phyloP scores from a whole-genome alignment of 2,888 invertebrate species.

The Ephialtes manifestator region DNA sequence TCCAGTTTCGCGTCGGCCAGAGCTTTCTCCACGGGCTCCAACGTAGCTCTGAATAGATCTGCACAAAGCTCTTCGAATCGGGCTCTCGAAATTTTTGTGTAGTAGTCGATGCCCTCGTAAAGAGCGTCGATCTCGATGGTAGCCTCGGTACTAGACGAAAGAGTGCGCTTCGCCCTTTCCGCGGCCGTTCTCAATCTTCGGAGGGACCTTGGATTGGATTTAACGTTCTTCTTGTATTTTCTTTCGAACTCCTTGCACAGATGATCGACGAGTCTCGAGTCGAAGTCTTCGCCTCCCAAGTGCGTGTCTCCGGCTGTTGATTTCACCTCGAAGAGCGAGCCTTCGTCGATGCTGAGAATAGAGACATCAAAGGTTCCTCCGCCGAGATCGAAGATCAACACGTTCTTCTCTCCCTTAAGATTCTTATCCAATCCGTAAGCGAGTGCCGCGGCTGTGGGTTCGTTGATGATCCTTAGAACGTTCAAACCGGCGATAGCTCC shows the following conservation, averaged over 20 bases:
- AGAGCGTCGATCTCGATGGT: conserved; percentile 92
- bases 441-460: conserved; percentile 88
- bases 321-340: conserved; percentile 91
- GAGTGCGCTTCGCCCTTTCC: conserved; percentile 92
- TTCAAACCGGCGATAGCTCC: conserved; percentile 90
- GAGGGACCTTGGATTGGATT: conserved; percentile 89
- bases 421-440: conserved; percentile 91
- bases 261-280: conserved; percentile 90
- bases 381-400: conserved; percentile 82
- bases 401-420: conserved; percentile 89
- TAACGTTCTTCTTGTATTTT: conserved; percentile 90
- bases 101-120: conserved; percentile 91
- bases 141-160: conserved; percentile 92
- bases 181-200: conserved; percentile 92
- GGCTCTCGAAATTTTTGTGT: conserved; percentile 91
- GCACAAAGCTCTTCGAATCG: conserved; percentile 92
- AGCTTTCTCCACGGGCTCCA: conserved; percentile 93
- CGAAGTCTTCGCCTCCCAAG: conserved; percentile 88
- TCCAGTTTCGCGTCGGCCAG: conserved; percentile 93
- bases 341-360: conserved; percentile 93
- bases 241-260: conserved; percentile 91
- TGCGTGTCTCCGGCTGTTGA: conserved; percentile 95
- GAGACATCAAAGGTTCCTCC: conserved; percentile 93
- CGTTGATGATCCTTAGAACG: conserved; percentile 89
- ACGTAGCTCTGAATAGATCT: conserved; percentile 91